Evolutionary conservation across 2,888 invertebrate genomes (phyloP), one percentile per base, ranked within the genome.

Genomic region (Sarcophaga rosellei): DNA sequence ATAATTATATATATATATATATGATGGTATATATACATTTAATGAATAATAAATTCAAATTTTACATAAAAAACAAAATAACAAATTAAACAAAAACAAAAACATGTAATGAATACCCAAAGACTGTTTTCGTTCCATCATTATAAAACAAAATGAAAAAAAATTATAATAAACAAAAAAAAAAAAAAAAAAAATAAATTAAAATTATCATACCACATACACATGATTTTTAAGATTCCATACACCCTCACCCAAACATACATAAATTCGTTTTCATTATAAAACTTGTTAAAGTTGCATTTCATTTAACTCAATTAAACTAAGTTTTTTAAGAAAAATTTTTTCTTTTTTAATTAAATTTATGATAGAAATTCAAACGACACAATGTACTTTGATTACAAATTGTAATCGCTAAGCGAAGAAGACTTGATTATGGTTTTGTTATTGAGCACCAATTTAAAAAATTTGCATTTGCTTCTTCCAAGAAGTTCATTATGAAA

Each of bases 121-220:
- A 93, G 93, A 93, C 93, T 93, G 93, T 93, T 93, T 93, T 93
- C 93, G 93, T 93, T 93, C 92, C 92, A 93, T 92, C 92, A 92
- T 91, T 85, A 84, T 81, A 84, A 84, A 85, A 85, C 86, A 81
- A 78, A 87, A 80, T 76, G 25, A 79, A 17, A 76, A 23, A 81
- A 80, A 70, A 80, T 4, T 53, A 15, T n/a, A n/a, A n/a, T n/a
- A n/a, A n/a, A n/a, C n/a, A 70, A 83, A 83, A 86, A 84, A 74
- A 75, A 21, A 57, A 35, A 35, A 35, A 25, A 35, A 35, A 35
- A 68, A 20, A 85, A 76, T 69, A 83, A 78, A 68, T 76, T 68
- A 75, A 74, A 88, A 76, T 75, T 81, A 75, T 75, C 53, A 53
- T 47, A 87, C 87, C 83, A 78, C 82, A 66, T 68, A 35, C 69